Percentiles rank a stretch among this genome's conserved stretches.
phyloP scores from a whole-genome alignment of 2,797 vertebrate genomes.

The Basileuterus tristriatus region DNA sequence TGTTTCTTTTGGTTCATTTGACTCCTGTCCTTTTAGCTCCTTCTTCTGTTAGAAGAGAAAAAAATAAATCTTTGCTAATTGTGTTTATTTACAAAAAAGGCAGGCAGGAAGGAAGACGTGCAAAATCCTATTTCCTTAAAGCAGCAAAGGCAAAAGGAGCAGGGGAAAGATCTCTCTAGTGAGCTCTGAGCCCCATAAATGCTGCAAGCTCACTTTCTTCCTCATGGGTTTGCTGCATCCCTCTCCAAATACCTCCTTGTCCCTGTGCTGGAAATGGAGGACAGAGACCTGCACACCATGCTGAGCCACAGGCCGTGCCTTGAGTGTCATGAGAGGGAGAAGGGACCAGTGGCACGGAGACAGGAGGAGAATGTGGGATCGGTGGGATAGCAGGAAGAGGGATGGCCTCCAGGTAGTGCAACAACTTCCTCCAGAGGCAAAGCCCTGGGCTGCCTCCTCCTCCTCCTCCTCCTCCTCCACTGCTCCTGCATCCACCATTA shows the following conservation, averaged over 20 bases:
- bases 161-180: not conserved
- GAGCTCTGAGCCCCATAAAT: not conserved
- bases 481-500: not conserved
- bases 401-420: not conserved
- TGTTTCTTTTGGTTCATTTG: not conserved
- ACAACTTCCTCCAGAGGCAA: not conserved
- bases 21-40: not conserved
- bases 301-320: not conserved
- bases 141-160: not conserved
- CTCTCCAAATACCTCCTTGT: not conserved
- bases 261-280: not conserved
- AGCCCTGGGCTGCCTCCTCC: not conserved
- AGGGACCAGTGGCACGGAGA: not conserved
- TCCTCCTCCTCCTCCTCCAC: fast-evolving
- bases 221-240: not conserved
- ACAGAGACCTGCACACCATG: not conserved
- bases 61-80: not conserved
- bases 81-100: not conserved
- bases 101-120: not conserved
- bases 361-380: not conserved
- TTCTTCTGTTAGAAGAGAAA: not conserved
- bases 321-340: not conserved
- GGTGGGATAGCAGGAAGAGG: not conserved
- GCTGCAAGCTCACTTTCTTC: not conserved
- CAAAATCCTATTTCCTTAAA: not conserved